phyloP scores from a whole-genome alignment of 1,140 invertebrate genomes.

The Chironomus tepperi region DNA sequence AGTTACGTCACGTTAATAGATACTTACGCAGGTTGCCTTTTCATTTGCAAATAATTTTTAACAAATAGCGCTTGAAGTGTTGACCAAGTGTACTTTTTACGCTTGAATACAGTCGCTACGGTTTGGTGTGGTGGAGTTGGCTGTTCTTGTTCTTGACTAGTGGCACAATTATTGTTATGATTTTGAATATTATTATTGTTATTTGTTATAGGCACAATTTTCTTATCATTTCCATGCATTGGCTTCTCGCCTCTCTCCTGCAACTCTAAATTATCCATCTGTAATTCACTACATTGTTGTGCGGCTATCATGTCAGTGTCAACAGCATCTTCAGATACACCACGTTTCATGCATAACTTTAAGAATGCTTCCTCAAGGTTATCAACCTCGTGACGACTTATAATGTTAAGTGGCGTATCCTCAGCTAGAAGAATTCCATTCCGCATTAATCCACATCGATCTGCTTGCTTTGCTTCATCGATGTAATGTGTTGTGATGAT shows the following conservation, averaged over 20 bases:
- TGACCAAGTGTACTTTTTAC: constrained; percentile 5
- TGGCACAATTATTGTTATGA: background rate
- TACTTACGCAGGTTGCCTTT: constrained; percentile 55
- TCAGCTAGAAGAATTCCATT: constrained; percentile 68
- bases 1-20: constrained; percentile 5
- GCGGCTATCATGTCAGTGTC: constrained; percentile 25
- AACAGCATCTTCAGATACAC: background rate
- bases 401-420: constrained; percentile 59
- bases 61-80: constrained; percentile 37
- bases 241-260: background rate
- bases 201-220: too few species aligned
- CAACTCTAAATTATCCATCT: background rate
- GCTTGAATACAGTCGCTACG: background rate
- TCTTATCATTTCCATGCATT: background rate
- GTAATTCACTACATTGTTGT: background rate
- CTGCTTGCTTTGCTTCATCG: constrained; percentile 59
- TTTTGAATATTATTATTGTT: too few species aligned
- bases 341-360: constrained; percentile 54
- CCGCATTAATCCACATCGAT: constrained; percentile 71
- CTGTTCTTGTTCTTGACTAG: background rate
- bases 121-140: background rate
- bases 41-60: constrained; percentile 55
- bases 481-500: constrained; percentile 74
- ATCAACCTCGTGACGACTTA: constrained; percentile 55
- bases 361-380: constrained; percentile 74